These are phyloP conservation scores for Myotis pilosus DNA, from an alignment of 2,797 vertebrate genomes.

Conservation along the genomic window DNA sequence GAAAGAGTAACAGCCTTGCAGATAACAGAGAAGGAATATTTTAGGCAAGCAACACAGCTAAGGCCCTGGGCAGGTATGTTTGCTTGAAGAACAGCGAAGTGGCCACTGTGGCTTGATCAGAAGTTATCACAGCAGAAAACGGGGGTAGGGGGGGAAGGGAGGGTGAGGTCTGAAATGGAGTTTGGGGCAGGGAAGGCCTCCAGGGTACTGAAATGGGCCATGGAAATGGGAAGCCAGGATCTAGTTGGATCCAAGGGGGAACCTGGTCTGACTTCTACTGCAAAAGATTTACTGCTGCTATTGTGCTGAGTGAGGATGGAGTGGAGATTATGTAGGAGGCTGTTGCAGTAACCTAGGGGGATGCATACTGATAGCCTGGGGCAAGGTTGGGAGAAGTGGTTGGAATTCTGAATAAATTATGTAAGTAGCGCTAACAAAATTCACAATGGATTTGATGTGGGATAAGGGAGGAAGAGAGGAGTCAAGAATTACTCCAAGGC, in stretches of 20 bases:
- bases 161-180: background rate
- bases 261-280: background rate
- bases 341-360: background rate
- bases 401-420: background rate
- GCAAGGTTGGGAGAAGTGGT: background rate
- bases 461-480: background rate
- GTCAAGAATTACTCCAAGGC: background rate
- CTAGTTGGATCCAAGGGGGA: background rate
- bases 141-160: no score
- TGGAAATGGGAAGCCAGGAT: background rate
- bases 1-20: background rate
- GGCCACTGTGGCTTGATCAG: background rate
- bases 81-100: background rate
- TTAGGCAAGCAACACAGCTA: background rate
- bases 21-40: background rate
- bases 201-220: background rate
- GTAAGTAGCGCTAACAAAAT: background rate
- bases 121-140: background rate
- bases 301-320: background rate
- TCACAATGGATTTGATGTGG: background rate
- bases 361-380: background rate
- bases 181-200: no score
- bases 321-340: background rate
- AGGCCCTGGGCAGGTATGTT: background rate
- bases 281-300: background rate